Conservation (phyloP, 2,888 invertebrate genomes). For the Pachliopta kotzebuea region DNA sequence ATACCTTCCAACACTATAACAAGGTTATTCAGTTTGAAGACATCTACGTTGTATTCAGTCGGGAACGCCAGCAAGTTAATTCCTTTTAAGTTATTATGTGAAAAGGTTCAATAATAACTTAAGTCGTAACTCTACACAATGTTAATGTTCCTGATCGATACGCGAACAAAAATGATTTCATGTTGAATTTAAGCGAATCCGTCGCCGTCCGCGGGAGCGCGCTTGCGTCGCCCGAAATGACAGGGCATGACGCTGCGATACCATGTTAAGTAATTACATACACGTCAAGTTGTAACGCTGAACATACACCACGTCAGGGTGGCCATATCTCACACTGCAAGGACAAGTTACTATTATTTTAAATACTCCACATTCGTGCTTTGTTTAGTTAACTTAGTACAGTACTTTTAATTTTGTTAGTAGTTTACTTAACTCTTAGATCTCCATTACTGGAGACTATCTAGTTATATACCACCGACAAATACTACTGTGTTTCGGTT, state of each 20-base stretch:
- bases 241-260: conserved; percentile 72
- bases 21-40: too few species aligned
- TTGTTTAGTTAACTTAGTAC: background rate
- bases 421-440: too few species aligned
- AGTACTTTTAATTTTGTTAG: too few species aligned
- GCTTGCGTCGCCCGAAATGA: conserved; percentile 61
- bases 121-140: too few species aligned
- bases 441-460: too few species aligned
- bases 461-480: too few species aligned
- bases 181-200: conserved; percentile 24
- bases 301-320: conserved; percentile 46
- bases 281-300: conserved; percentile 61
- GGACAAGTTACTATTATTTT: conserved; percentile 31
- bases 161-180: conserved; percentile 14
- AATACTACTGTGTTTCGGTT: too few species aligned
- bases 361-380: conserved; percentile 6
- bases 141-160: background rate
- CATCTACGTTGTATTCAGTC: too few species aligned
- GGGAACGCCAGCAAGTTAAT: too few species aligned
- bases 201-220: conserved; percentile 13
- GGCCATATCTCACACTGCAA: conserved; percentile 34
- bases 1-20: too few species aligned
- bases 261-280: conserved; percentile 74
- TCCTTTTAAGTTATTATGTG: too few species aligned
- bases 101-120: too few species aligned